Base-by-base conservation (phyloP, 2,797 vertebrate species). In the Labroides dimidiatus region DNA sequence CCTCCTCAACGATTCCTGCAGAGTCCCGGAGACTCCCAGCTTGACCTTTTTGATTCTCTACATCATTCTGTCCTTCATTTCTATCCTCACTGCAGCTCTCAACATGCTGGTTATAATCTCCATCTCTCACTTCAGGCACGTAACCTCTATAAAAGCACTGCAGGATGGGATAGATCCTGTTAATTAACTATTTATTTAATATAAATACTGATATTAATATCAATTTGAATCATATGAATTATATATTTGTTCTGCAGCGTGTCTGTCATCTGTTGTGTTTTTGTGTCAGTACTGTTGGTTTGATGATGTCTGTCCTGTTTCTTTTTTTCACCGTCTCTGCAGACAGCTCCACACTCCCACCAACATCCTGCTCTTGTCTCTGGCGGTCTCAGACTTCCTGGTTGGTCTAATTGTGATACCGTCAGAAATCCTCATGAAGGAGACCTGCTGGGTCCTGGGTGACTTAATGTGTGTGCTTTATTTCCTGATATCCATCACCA, bases 301-400 rank as follows among this genome's bases (percentile, higher is more conserved):
- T 33, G 30, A 6, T 33, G 30, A 33, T 33, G 8, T 33, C 30
- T 33, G 4, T 33, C 30, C 37, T 12, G 37, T 2, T 39, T 2
- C n/a, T n/a, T 36, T 2, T 9, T 36, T 1, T 5, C 36, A 3
- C 36, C 9, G 11, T 39, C 20, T 55, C 23, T 15, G 1, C 64
- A 84, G 81, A 67, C 63, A 80, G 60, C 77, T 84, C 4, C 75
- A 72, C 39, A 75, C 27, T 1, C 56, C 78, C 16, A 81, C 72
- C 64, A 81, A 84, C 75, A 13, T 77, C 47, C 70, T 83, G 16
- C 67, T 80, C 23, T 60, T 80, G 33, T 84, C 81, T n/a, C 47
- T 84, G 75, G 78, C 78, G 33, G 21, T 49, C 3, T 75, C 81
- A 20, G 77, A 84, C n/a, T 69, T 75, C 11, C 16, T 23, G 0